Evolutionary conservation across 2,888 invertebrate species (phyloP), one percentile per base, ranked within the genome.

Genomic region (Ectemnius lituratus): DNA sequence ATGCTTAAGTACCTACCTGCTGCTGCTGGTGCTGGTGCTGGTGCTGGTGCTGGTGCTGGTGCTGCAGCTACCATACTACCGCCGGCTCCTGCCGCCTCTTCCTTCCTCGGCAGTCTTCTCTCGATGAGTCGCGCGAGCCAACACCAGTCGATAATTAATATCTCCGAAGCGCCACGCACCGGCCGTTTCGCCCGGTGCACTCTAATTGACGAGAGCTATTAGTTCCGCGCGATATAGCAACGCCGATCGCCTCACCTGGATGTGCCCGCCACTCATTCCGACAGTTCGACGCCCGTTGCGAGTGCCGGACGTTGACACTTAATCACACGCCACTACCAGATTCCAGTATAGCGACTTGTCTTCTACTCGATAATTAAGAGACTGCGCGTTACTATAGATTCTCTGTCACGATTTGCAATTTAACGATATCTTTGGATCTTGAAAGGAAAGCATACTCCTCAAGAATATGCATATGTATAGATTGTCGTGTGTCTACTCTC

Each of bases 201-300:
- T 83, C 86, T 89, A 90, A 90, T 90, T 88, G 88, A 87, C 87
- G 85, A 88, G 87, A 69, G 86, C 86, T 86, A 89, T 90, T 90
- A 89, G 90, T 90, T 89, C 86, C 88, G 85, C 85, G 82, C 86
- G 87, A 89, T 88, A 86, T 86, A 87, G 47, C 75, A 57, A 63
- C 73, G 37, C 70, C 73, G 76, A 79, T 76, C 75, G 74, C 65
- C 23, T 58, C 76, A 65, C 72, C 66, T 75, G 79, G 74, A 58
- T 56, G 14, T 47, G 4, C 8, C 37, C 37, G 37, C 37, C 11
- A 11, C 8, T 37, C 37, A 11, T 37, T 11, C 37, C 37, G 37
- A 37, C 37, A 37, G 37, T 37, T 37, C 37, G 37, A 37, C 37
- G 37, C 37, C 37, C 37, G 37, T 76, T 70, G 66, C 62, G 70